A percentile compares a stretch with the other conserved stretches of the same genome.
These are phyloP conservation scores for Trachymyrmex cornetzi DNA, from an alignment of 1,140 invertebrate species.

Conservation along the genomic window DNA sequence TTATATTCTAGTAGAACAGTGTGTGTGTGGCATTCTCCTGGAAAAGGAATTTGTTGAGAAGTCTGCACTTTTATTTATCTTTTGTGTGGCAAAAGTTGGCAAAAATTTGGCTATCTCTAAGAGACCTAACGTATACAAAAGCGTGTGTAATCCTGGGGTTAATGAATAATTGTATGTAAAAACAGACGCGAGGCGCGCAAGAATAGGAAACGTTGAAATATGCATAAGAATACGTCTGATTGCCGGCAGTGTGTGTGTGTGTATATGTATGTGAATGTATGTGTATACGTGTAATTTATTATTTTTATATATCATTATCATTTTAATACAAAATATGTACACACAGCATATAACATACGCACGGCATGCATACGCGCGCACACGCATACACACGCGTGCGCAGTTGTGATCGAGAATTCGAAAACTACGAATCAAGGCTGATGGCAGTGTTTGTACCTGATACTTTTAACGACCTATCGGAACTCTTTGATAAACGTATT, in stretches of 20 bases:
- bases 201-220: slow-evolving; percentile 38
- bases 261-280: slow-evolving; percentile 67
- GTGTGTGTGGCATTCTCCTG: not conserved
- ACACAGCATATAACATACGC: slow-evolving; percentile 66
- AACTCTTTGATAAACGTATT: slow-evolving; percentile 81
- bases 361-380: too few species aligned
- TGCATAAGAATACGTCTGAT: slow-evolving; percentile 27
- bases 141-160: not conserved
- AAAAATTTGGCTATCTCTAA: not conserved
- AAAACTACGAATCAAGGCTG: slow-evolving; percentile 84
- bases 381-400: not conserved
- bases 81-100: not conserved
- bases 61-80: not conserved
- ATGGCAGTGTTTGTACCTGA: slow-evolving; percentile 85
- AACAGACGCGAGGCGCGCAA: not conserved
- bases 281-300: slow-evolving; percentile 73
- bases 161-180: slow-evolving; percentile 25
- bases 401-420: slow-evolving; percentile 72
- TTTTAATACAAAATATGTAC: slow-evolving; percentile 85
- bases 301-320: slow-evolving; percentile 79
- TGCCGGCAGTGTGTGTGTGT: slow-evolving; percentile 33
- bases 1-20: not conserved
- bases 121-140: not conserved
- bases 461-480: slow-evolving; percentile 84
- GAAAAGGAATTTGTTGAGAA: not conserved